phyloP scores from a whole-genome alignment of 2,888 invertebrate genomes.

The Chouioia cunea region DNA sequence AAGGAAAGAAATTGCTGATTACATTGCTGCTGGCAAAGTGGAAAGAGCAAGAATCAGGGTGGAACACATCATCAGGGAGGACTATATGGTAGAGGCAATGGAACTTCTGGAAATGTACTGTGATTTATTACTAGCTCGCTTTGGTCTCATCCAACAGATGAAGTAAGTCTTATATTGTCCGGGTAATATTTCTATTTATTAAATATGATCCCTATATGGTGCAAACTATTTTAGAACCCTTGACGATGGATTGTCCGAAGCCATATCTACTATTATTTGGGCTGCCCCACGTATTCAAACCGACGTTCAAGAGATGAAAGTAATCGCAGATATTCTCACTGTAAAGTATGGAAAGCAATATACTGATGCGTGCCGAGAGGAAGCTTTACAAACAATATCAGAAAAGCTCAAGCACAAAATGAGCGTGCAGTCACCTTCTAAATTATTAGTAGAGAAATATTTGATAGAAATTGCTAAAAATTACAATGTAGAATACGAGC shows the following conservation, averaged over 20 bases:
- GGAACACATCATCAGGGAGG: slow-evolving; percentile 98
- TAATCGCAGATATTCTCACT: slow-evolving; percentile 89
- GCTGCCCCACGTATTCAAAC: slow-evolving; percentile 93
- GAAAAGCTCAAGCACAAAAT: slow-evolving; percentile 94
- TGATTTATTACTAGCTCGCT: slow-evolving; percentile 94
- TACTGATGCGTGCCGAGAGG: slow-evolving; percentile 88
- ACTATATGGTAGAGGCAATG: slow-evolving; percentile 99
- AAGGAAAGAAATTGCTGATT: slow-evolving; percentile 97
- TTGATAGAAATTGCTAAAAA: slow-evolving; percentile 96
- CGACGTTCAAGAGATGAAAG: slow-evolving; percentile 81
- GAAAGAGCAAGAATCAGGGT: slow-evolving; percentile 96
- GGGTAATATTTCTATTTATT: too few relatives aligned
- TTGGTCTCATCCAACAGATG: slow-evolving; percentile 97
- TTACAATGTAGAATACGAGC: slow-evolving; percentile 94
- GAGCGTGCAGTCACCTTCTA: slow-evolving; percentile 94
- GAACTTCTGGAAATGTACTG: slow-evolving; percentile 99
- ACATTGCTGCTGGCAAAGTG: slow-evolving; percentile 85
- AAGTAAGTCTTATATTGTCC: slow-evolving; percentile 73
- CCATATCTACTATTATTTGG: slow-evolving; percentile 97
- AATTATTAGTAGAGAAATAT: slow-evolving; percentile 92
- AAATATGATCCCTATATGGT: too few relatives aligned
- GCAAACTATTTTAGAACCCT: slow-evolving; percentile 71
- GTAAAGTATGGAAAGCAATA: slow-evolving; percentile 95
- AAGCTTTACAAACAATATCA: slow-evolving; percentile 84
- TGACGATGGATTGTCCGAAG: slow-evolving; percentile 95